Percentiles rank a stretch among this genome's conserved stretches.
Conservation (phyloP, 2,113 vertebrate genomes). For the Sarotherodon lohbergeri region DNA sequence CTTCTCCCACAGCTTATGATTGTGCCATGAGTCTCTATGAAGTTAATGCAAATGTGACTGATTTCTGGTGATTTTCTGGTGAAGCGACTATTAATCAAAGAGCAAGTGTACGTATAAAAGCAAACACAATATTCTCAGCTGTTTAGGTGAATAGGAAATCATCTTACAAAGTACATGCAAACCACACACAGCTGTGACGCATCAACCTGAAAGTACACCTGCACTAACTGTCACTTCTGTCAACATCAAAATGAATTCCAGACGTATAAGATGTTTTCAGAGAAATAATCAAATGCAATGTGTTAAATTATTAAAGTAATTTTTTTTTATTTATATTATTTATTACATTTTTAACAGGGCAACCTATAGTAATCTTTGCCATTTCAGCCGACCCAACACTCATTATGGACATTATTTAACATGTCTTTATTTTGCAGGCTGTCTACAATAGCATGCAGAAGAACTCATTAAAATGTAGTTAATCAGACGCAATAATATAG, state of each 20-base stretch:
- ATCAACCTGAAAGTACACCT: not conserved
- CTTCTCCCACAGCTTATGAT: not conserved
- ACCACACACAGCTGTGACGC: not conserved
- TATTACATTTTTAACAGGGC: not conserved
- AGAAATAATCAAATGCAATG: not conserved
- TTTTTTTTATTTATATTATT: not conserved
- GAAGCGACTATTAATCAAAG: not conserved
- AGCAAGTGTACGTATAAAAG: not conserved
- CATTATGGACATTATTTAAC: not conserved
- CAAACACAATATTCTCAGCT: not conserved
- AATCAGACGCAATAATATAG: not conserved
- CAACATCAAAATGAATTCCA: not conserved
- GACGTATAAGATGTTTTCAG: not conserved
- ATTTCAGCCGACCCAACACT: not conserved
- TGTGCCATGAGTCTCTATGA: not conserved
- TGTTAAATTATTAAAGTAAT: not conserved
- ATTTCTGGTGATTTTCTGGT: constrained; percentile 7
- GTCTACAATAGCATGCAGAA: not conserved
- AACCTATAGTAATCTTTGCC: not conserved
- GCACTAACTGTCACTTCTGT: not conserved
- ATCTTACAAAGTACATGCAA: not conserved
- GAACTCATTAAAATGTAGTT: not conserved
- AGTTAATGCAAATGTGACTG: not conserved
- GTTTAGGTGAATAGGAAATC: not conserved
- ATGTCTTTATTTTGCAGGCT: not conserved